phyloP scores from a whole-genome alignment of 1,140 invertebrate species.

The Listronotus bonariensis region DNA sequence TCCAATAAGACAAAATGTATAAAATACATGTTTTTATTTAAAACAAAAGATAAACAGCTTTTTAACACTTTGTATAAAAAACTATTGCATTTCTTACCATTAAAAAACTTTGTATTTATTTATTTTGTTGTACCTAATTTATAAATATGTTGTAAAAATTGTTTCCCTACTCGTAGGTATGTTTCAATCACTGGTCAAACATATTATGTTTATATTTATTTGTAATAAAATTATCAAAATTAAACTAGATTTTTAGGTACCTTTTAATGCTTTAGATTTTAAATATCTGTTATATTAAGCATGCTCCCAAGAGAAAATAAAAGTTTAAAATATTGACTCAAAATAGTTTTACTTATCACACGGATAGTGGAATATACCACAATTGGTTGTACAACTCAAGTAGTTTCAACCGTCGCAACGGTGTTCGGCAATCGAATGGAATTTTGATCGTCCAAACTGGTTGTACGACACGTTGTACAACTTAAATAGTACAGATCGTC shows the following conservation, averaged over 20 bases:
- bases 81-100: slow-evolving; percentile 14
- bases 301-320: slow-evolving; percentile 1
- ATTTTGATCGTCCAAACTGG: too few relatives aligned
- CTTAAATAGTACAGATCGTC: too few relatives aligned
- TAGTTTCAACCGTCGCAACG: too few relatives aligned
- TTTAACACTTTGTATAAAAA: too few relatives aligned
- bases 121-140: slow-evolving; percentile 18
- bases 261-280: slow-evolving; percentile 5
- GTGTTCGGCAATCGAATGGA: too few relatives aligned
- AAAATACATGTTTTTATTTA: too few relatives aligned
- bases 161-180: slow-evolving; percentile 17
- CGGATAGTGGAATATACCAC: too few relatives aligned
- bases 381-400: too few relatives aligned
- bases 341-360: too few relatives aligned
- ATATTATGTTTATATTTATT: slow-evolving; percentile 30
- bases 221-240: slow-evolving; percentile 15
- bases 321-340: slow-evolving; percentile 3
- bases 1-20: too few relatives aligned
- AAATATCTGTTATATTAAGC: slow-evolving; percentile 14
- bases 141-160: slow-evolving; percentile 3
- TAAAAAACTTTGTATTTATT: slow-evolving; percentile 15
- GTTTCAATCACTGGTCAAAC: slow-evolving; percentile 6
- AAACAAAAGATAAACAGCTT: too few relatives aligned
- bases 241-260: slow-evolving; percentile 2
- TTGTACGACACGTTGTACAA: too few relatives aligned